Base-by-base conservation (phyloP, 2,113 vertebrate species). In the human region DNA sequence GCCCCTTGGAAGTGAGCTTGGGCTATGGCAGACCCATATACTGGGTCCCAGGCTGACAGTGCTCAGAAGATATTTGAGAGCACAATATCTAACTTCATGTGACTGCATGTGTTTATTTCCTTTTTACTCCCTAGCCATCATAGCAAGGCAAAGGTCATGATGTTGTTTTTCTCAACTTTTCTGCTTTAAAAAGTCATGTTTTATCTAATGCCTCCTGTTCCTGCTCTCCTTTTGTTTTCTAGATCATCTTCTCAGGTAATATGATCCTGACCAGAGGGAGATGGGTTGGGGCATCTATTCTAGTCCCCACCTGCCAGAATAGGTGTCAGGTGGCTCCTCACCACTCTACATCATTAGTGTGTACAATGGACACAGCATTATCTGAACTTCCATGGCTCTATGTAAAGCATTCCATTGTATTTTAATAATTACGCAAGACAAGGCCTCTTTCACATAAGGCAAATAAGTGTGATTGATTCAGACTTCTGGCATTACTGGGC, bases 391-490 rank as follows among this genome's bases (percentile, higher is more conserved):
- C 11, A 4, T 92, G 52, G 55, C 59, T 93, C n/a, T 85, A 10
- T 55, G 13, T 27, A 85, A 97, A 90, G 30, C 72, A 76, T 61
- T 88, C 57, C 84, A 17, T 76, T 95, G 50, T 55, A 50, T 97
- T 96, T 97, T 84, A 92, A n/a, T 93, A 90, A 73, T 96, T 92
- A 72, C n/a, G 11, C n/a, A 96, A 91, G 79, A 96, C 45, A 30
- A 90, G 75, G 17, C 10, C 57, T 97, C 52, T 32, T 96, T 90
- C 30, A 12, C n/a, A 13, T 59, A 78, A 88, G 45, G 70, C 72
- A 94, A 75, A 45, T 70, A 86, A 43, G 11, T 38, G 40, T 38
- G 90, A 79, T n/a, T n/a, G 93, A 91, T 64, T 93, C 79, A 96
- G 25, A 94, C 11, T 84, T 90, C 59, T 79, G 72, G 38, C 61